phyloP scores from a whole-genome alignment of 1,140 invertebrate genomes.

The Papilio glaucus region DNA sequence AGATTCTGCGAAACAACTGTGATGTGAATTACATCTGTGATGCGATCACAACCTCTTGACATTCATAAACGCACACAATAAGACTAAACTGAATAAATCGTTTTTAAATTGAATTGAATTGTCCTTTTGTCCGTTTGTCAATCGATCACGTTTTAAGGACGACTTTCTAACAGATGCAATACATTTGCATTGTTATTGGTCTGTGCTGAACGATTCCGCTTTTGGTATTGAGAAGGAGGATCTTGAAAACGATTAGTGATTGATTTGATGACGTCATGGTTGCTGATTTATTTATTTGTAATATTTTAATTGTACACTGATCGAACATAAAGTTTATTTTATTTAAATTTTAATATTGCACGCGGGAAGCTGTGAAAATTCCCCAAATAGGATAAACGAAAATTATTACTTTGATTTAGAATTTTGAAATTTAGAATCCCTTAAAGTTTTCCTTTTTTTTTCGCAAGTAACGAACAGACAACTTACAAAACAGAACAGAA shows the following conservation, averaged over 20 bases:
- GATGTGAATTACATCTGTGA: slow-evolving; percentile 28
- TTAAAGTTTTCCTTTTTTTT: no score
- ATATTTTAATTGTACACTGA: neutral
- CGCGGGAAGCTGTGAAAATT: no score
- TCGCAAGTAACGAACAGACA: no score
- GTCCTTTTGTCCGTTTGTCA: slow-evolving; percentile 38
- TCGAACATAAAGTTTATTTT: no score
- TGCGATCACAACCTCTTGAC: slow-evolving; percentile 19
- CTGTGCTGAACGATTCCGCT: neutral
- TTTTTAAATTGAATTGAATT: slow-evolving; percentile 40
- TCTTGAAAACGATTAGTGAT: neutral
- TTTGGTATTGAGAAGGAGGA: slow-evolving; percentile 5
- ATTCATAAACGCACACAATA: slow-evolving; percentile 34
- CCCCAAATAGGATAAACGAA: no score
- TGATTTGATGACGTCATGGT: neutral
- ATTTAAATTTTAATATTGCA: no score
- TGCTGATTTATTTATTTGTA: neutral
- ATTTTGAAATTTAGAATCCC: no score
- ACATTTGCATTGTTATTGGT: slow-evolving; percentile 23
- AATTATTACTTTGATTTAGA: no score
- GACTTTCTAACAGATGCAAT: slow-evolving; percentile 37
- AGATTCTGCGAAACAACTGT: slow-evolving; percentile 15
- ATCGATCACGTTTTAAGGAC: slow-evolving; percentile 39
- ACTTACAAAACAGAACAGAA: no score
- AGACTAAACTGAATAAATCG: slow-evolving; percentile 36